Percentiles rank a stretch among this genome's conserved stretches.
Evolutionary conservation across 2,113 vertebrate genomes (phyloP).

Genomic region (Gavialis gangeticus): DNA sequence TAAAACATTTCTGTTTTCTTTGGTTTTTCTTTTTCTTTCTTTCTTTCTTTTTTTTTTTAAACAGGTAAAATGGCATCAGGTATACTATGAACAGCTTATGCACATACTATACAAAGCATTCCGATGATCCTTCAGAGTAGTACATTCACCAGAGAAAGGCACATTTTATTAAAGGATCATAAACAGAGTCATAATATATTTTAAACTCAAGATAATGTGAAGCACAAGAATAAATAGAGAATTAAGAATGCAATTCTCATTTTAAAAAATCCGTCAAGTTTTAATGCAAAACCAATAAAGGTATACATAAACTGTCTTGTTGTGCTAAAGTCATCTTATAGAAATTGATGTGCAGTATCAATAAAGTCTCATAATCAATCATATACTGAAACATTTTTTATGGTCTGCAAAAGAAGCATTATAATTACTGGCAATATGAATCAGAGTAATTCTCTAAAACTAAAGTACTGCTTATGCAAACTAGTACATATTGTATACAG

Average conservation of each 20-base stretch:
- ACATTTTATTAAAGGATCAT: slow-evolving; percentile 16
- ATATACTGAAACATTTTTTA: not conserved
- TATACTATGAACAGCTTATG: not conserved
- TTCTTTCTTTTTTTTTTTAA: not conserved
- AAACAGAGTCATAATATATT: not conserved
- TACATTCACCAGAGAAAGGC: not conserved
- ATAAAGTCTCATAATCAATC: not conserved
- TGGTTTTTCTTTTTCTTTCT: not conserved
- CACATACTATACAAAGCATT: not conserved
- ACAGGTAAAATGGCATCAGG: not conserved
- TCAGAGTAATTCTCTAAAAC: not conserved
- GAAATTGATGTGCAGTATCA: not conserved
- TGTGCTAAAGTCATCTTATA: not conserved
- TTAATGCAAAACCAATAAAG: not conserved
- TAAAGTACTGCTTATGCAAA: not conserved
- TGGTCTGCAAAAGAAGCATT: not conserved
- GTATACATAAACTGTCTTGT: not conserved
- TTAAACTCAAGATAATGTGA: not conserved
- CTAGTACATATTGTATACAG: not conserved
- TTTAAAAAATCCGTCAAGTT: not conserved
- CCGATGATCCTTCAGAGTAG: not conserved
- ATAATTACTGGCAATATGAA: not conserved
- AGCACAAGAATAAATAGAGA: not conserved
- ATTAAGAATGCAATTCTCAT: not conserved
- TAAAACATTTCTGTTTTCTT: not conserved